phyloP scores from a whole-genome alignment of 2,888 invertebrate genomes.

The Masnerella sp. region DNA sequence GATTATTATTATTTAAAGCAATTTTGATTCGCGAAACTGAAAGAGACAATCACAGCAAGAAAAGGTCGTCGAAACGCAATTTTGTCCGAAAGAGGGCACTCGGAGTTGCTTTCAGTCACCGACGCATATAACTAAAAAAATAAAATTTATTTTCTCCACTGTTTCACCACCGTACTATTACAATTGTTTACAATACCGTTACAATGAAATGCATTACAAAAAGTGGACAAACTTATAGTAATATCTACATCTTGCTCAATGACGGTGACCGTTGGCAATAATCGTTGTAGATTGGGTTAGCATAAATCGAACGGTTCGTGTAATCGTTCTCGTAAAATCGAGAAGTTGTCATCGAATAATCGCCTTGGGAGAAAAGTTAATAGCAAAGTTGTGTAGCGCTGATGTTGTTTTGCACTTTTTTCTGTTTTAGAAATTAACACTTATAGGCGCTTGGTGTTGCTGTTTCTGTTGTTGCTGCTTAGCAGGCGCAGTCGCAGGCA shows the following conservation, averaged over 20 bases:
- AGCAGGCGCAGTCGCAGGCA: conserved; percentile 86
- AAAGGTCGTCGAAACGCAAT: too few species aligned
- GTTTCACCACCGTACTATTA: conserved; percentile 42
- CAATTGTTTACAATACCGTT: conserved; percentile 43
- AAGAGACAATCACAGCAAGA: conserved; percentile 33
- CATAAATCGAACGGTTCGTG: conserved; percentile 14
- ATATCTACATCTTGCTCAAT: conserved; percentile 57
- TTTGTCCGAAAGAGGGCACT: too few species aligned
- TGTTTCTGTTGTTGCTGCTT: too few species aligned
- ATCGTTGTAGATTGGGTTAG: conserved; percentile 17
- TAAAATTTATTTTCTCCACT: conserved; percentile 47
- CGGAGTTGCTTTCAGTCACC: conserved; percentile 47
- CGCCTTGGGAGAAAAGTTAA: conserved; percentile 37
- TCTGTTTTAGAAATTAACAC: too few species aligned
- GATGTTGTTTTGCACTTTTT: conserved; percentile 12
- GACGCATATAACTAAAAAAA: conserved; percentile 53
- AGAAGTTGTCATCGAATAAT: conserved; percentile 60
- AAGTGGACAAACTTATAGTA: conserved; percentile 41
- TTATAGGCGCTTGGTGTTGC: too few species aligned
- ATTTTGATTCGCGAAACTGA: conserved; percentile 15
- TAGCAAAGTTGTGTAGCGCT: conserved; percentile 40
- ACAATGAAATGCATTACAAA: conserved; percentile 44
- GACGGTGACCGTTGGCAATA: conserved; percentile 49
- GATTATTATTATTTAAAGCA: background rate
- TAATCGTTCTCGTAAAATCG: conserved; percentile 61